phyloP scores from a whole-genome alignment of 2,797 vertebrate genomes.

The Gallinago stenura region DNA sequence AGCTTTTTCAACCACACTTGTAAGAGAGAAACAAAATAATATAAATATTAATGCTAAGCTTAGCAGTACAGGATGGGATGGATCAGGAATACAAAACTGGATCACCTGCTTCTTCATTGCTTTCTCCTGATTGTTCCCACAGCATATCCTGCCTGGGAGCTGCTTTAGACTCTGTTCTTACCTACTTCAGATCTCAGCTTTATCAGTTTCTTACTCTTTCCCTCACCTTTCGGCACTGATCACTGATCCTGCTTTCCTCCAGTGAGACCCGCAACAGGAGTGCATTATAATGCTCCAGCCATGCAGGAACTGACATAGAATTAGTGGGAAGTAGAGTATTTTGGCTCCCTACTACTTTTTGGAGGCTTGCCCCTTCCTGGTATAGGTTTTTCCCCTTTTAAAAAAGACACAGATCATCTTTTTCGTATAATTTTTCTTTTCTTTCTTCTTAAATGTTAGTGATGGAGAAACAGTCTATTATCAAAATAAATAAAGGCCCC shows the following conservation, averaged over 20 bases:
- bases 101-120: not conserved
- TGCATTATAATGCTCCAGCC: not conserved
- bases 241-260: not conserved
- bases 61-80: not conserved
- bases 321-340: not conserved
- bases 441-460: not conserved
- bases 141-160: not conserved
- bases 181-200: not conserved
- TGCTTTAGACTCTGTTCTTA: not conserved
- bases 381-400: not conserved
- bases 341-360: not conserved
- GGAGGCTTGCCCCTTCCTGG: not conserved
- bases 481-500: not conserved
- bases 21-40: not conserved
- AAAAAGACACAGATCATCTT: not conserved
- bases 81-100: not conserved
- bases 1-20: not conserved
- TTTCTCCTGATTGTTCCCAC: not conserved
- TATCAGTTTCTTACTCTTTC: not conserved
- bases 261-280: not conserved
- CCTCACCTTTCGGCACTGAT: not conserved
- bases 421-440: not conserved
- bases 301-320: not conserved
- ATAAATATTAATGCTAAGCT: not conserved
- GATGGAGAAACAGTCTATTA: not conserved